A percentile compares a stretch with the other conserved stretches of the same genome.
phyloP scores from a whole-genome alignment of 2,888 invertebrate genomes.

The Eulithis prunata region DNA sequence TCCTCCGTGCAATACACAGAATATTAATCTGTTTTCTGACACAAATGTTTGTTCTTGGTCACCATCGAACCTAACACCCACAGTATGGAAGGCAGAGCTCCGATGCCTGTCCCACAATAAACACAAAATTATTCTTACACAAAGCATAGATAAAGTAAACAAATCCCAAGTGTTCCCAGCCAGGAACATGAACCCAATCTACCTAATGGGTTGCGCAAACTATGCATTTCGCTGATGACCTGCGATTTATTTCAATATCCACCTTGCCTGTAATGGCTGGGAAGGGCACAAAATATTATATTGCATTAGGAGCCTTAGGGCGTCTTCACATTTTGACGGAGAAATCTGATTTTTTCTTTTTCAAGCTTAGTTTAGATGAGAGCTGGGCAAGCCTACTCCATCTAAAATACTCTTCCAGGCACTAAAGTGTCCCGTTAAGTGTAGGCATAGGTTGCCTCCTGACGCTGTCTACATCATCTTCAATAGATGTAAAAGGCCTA shows the following conservation, averaged over 20 bases:
- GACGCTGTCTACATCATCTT: too few relatives aligned
- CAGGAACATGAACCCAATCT: constrained; percentile 57
- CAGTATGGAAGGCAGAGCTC: too few relatives aligned
- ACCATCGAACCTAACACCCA: too few relatives aligned
- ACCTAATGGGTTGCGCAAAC: constrained; percentile 63
- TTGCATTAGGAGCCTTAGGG: constrained; percentile 44
- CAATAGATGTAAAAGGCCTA: too few relatives aligned
- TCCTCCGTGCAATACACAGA: too few relatives aligned
- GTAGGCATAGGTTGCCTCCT: too few relatives aligned
- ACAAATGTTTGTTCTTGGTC: too few relatives aligned
- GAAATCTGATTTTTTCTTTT: constrained; percentile 6
- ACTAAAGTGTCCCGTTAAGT: too few relatives aligned
- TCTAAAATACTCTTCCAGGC: too few relatives aligned
- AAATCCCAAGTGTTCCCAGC: constrained; percentile 25
- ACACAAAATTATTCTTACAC: not conserved
- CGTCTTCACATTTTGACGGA: constrained; percentile 16
- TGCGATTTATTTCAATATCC: constrained; percentile 73
- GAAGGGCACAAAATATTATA: constrained; percentile 53
- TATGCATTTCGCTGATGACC: constrained; percentile 71
- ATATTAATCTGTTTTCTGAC: too few relatives aligned
- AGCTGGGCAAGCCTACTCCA: too few relatives aligned
- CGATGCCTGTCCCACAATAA: too few relatives aligned
- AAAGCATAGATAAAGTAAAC: constrained; percentile 35
- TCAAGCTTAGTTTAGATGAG: not conserved
- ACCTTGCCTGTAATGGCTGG: constrained; percentile 50